Percentiles rank a stretch among this genome's conserved stretches.
phyloP scores from a whole-genome alignment of 2,113 vertebrate genomes.

The Anoplopoma fimbria region DNA sequence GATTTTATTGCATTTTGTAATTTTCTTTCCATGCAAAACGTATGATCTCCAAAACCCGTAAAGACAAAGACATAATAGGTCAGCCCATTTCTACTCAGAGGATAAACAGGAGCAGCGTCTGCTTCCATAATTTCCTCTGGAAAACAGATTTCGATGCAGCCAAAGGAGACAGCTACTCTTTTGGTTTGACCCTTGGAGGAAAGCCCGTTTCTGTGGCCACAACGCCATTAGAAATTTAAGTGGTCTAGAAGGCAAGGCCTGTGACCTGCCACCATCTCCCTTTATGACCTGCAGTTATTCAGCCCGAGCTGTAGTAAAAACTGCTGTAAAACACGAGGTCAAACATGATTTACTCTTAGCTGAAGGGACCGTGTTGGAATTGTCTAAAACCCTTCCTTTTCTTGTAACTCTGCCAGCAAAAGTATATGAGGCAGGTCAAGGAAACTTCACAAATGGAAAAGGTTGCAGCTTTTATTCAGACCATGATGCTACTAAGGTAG shows the following conservation, averaged over 20 bases:
- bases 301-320: conserved; percentile 65
- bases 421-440: conserved; percentile 53
- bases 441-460: conserved; percentile 28
- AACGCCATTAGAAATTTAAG: conserved; percentile 50
- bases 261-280: conserved; percentile 61
- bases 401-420: conserved; percentile 63
- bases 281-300: conserved; percentile 72
- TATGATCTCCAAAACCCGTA: neutral
- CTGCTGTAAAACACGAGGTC: conserved; percentile 66
- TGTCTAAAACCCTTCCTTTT: conserved; percentile 63
- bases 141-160: conserved; percentile 40
- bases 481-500: conserved; percentile 6
- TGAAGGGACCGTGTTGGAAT: conserved; percentile 50
- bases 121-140: conserved; percentile 31
- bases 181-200: conserved; percentile 42
- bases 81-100: neutral
- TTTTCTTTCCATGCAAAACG: neutral
- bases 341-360: conserved; percentile 66
- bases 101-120: neutral
- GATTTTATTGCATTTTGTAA: neutral
- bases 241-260: conserved; percentile 25
- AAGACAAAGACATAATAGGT: neutral
- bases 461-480: conserved; percentile 9
- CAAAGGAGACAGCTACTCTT: conserved; percentile 22
- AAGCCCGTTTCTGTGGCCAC: conserved; percentile 18